Conservation (phyloP, 2,113 vertebrate species). For the Todiramphus saurophagus region DNA sequence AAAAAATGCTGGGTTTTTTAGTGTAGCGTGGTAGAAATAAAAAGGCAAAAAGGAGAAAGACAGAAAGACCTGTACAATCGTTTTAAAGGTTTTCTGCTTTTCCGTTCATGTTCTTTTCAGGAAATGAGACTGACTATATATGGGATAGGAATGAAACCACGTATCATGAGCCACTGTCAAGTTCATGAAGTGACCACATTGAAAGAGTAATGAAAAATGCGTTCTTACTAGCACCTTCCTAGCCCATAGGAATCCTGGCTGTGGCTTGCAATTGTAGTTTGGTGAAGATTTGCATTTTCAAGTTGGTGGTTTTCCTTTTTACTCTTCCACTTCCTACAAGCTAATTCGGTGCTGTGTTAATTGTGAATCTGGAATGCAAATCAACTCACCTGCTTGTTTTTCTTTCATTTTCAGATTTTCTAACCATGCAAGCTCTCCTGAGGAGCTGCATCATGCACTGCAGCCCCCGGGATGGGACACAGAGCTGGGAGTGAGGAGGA, state of each 20-base stretch:
- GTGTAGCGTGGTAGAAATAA: not conserved
- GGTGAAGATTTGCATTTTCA: conserved; percentile 55
- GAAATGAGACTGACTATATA: conserved; percentile 4
- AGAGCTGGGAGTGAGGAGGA: not conserved
- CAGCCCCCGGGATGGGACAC: fast-evolving
- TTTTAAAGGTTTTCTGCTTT: conserved; percentile 20
- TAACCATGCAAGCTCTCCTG: conserved; percentile 22
- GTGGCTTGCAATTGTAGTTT: conserved; percentile 17
- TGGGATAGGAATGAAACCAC: not conserved
- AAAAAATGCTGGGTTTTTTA: not conserved
- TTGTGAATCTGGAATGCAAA: conserved; percentile 58
- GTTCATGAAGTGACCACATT: conserved; percentile 5
- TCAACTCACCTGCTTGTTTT: conserved; percentile 62
- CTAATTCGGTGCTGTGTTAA: conserved; percentile 25
- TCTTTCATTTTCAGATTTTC: conserved; percentile 58
- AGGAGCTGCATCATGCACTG: not conserved
- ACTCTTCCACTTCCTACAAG: conserved; percentile 26
- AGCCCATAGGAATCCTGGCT: not conserved
- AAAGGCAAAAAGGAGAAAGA: not conserved
- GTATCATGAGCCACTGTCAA: not conserved
- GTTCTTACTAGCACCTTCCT: not conserved
- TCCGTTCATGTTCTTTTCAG: not conserved
- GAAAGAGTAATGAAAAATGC: conserved; percentile 26
- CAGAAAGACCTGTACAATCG: fast-evolving
- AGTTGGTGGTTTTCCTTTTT: conserved; percentile 55